A percentile compares a stretch with the other conserved stretches of the same genome.
phyloP scores from a whole-genome alignment of 1,140 invertebrate genomes.

The Nymphalis io region DNA sequence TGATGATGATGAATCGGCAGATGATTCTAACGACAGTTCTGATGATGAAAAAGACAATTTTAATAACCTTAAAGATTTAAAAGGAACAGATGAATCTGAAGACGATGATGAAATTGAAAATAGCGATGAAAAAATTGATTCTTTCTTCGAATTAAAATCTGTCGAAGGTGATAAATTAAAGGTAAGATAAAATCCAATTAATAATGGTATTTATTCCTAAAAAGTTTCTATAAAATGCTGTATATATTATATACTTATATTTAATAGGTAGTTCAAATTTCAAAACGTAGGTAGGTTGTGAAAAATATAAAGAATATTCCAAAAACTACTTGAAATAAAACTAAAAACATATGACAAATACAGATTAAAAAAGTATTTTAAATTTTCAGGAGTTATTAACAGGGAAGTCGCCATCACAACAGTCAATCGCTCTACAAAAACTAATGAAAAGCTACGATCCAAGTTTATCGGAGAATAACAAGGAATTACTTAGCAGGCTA shows the following conservation, averaged over 20 bases:
- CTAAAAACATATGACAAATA: no score
- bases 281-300: no score
- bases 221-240: no score
- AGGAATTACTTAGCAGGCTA: slow-evolving; percentile 86
- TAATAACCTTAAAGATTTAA: slow-evolving; percentile 55
- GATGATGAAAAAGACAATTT: slow-evolving; percentile 44
- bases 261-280: no score
- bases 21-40: slow-evolving; percentile 64
- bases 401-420: slow-evolving; percentile 82
- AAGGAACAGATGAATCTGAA: slow-evolving; percentile 49
- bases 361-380: not conserved
- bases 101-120: slow-evolving; percentile 48
- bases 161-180: slow-evolving; percentile 60
- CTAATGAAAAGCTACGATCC: slow-evolving; percentile 93
- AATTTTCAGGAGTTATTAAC: slow-evolving; percentile 81
- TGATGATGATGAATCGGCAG: slow-evolving; percentile 32
- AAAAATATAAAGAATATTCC: no score
- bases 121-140: slow-evolving; percentile 45
- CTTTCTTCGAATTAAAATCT: slow-evolving; percentile 57
- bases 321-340: no score
- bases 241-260: no score
- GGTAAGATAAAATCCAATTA: slow-evolving; percentile 40
- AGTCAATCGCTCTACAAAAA: slow-evolving; percentile 87
- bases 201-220: no score
- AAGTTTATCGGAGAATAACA: slow-evolving; percentile 87